Evolutionary conservation across 2,888 invertebrate species (phyloP), one percentile per base, ranked within the genome.

Genomic region (Hirtodrosophila trivittata): DNA sequence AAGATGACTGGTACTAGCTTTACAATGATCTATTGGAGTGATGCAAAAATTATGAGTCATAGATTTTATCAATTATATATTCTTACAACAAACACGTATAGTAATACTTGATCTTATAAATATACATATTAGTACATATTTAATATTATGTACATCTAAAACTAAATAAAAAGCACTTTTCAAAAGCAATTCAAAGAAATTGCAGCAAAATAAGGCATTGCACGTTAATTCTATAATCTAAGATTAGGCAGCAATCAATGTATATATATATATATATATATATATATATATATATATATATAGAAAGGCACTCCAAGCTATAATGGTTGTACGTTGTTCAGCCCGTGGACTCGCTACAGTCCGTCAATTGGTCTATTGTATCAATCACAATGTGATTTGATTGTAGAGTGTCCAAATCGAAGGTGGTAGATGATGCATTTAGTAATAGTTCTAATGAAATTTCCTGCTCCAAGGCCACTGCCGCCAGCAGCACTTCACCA

Each of bases 371-470:
- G 35, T 70, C 70, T 5, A 70, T 57, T 38, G 70, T 28, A 5
- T 70, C 69, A 35, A 72, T 73, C 3, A 62, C 73, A 8, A 69
- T 66, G 26, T 72, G 67, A 62, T 72, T 57, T n/a, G 9, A 46
- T 41, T 58, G 68, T 9, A 81, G 56, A 18, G 51, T 16, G 60
- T 86, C 75, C 64, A 81, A 25, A 56, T 78, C 60, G 64, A 85
- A 60, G 10, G 70, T 66, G 26, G 68, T 75, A n/a, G 83, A 59
- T 35, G 86, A 51, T 35, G 86, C 74, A 43, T 78, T 85, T 30
- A 88, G 59, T 39, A 88, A 72, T 10, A 87, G 60, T 37, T 88
- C 88, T 35, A 87, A 46, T 0, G 88, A 88, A 43, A 88, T 73
- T 12, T 83, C 69, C 18, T 82, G 82, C 16, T 84, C 87, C 30